Evolutionary conservation across 2,113 vertebrate species (phyloP).

Genomic region (Myodes glareolus): DNA sequence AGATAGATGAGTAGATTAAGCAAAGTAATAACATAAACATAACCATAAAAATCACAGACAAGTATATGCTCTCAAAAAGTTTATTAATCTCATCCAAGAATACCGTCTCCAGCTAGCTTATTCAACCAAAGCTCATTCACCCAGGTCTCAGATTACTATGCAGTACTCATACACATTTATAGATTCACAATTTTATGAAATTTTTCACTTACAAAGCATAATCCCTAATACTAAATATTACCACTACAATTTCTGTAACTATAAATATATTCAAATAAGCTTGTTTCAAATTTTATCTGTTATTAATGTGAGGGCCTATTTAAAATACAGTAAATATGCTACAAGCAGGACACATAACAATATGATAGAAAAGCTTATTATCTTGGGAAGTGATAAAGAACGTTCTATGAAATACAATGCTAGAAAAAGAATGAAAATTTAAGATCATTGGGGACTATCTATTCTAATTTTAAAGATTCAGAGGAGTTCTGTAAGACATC

Average conservation of each 20-base stretch:
- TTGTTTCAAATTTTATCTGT: background rate
- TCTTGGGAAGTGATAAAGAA: background rate
- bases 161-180: background rate
- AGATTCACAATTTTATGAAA: background rate
- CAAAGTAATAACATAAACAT: background rate
- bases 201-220: slow-evolving; percentile 8
- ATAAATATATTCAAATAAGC: slow-evolving; percentile 15
- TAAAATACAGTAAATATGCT: background rate
- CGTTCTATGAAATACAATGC: background rate
- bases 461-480: background rate
- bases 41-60: background rate
- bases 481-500: background rate
- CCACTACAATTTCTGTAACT: background rate
- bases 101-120: background rate
- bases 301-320: background rate
- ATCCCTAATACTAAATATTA: background rate
- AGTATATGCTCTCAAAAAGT: background rate
- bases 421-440: background rate
- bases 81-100: background rate
- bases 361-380: background rate
- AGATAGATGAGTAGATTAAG: background rate
- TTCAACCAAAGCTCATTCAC: background rate
- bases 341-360: background rate
- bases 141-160: background rate
- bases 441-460: background rate